Evolutionary conservation across 2,888 invertebrate genomes (phyloP), one percentile per base, ranked within the genome.

Genomic region (Muscina levida): DNA sequence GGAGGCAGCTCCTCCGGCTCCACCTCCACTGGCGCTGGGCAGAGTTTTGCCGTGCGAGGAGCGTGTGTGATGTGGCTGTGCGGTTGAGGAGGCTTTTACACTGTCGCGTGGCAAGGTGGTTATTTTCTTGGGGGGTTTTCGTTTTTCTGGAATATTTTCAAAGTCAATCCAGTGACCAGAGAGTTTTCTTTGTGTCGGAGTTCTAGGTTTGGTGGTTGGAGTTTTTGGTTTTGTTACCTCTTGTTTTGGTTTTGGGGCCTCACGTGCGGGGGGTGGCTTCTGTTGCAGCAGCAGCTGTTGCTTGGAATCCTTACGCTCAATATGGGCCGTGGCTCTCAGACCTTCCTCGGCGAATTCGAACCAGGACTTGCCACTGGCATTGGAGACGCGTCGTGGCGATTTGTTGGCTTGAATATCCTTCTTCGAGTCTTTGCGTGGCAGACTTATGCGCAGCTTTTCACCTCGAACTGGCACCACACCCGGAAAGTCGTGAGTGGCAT

Each of bases 91-190:
- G 62, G 62, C 62, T 42, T 62, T 62, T 42, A 42, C 62, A 42
- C 73, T 77, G 17, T 88, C 92, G 83, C 92, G 91, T 66, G 96
- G 96, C 85, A 96, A 92, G 19, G 95, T 95, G 87, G 96, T 96
- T 85, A 96, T 96, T 83, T 95, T 92, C 89, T 95, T 95, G 19
- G 96, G 95, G 81, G 95, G 93, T 90, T 95, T 95, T 72, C 95
- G 92, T 83, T 94, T 93, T 90, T 96, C 96, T 0, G 96, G 96
- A 76, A 96, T 94, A 86, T 96, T 96, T 87, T 95, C 95, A 88
- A 96, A 96, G 89, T 96, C 95, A 80, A 97, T 95, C 97, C 97
- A 97, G 84, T 95, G 94, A 0, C 91, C 91, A 19, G 89, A 90
- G 37, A 88, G 85, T 70, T 90, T 90, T 62, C 89, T 85, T 79